Conservation (phyloP, 2,888 invertebrate species). For the Trissolcus japonicus region DNA sequence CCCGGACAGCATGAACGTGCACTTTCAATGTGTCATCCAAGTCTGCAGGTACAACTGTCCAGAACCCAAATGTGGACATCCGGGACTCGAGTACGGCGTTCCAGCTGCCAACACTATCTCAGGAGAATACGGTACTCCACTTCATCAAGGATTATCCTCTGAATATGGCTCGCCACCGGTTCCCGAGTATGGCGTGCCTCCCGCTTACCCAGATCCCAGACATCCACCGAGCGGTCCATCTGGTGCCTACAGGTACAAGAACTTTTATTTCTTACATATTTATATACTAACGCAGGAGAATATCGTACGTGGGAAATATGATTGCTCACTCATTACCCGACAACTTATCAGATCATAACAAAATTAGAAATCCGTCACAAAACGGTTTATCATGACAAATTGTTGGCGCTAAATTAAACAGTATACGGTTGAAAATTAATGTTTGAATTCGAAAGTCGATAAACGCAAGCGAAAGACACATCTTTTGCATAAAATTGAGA, state of each 20-base stretch:
- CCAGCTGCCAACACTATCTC: slow-evolving; percentile 76
- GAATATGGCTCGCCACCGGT: slow-evolving; percentile 85
- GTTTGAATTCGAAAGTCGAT: no score
- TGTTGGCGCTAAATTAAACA: no score
- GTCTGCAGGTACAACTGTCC: slow-evolving; percentile 96
- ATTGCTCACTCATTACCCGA: background rate
- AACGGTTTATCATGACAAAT: no score
- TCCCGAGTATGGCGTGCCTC: slow-evolving; percentile 86
- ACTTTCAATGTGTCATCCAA: slow-evolving; percentile 97
- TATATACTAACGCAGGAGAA: background rate
- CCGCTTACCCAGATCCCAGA: slow-evolving; percentile 90
- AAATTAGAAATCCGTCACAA: no score
- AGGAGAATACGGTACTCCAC: slow-evolving; percentile 83
- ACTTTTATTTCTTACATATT: slow-evolving; percentile 25
- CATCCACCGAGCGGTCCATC: slow-evolving; percentile 88
- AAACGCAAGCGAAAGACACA: no score
- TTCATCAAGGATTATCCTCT: slow-evolving; percentile 77
- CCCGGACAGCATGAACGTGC: slow-evolving; percentile 97
- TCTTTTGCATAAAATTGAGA: no score
- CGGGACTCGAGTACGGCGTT: slow-evolving; percentile 76
- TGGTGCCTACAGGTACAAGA: slow-evolving; percentile 81
- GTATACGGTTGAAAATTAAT: no score
- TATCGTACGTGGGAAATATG: slow-evolving; percentile 9
- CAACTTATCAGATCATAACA: background rate
- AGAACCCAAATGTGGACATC: slow-evolving; percentile 88